Conservation (phyloP, 2,888 invertebrate genomes). For the Stenolophus ochropezus region DNA sequence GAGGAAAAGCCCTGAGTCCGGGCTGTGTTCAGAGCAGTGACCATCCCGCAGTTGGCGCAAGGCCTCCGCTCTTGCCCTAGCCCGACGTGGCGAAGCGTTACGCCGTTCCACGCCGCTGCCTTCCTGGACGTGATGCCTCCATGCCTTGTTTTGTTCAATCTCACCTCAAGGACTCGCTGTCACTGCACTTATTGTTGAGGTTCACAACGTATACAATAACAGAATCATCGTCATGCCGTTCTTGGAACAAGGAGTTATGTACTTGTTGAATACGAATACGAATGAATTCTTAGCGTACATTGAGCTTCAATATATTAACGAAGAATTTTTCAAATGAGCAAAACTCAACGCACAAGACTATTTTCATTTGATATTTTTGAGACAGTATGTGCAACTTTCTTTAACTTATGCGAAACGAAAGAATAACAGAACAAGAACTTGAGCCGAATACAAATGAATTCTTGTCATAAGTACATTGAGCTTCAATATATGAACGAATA, state of each 20-base stretch:
- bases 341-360: too few species aligned
- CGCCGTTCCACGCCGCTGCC: constrained; percentile 31
- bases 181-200: not conserved
- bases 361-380: too few species aligned
- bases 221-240: not conserved
- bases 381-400: too few species aligned
- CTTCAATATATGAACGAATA: too few species aligned
- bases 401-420: too few species aligned
- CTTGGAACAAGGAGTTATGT: not conserved
- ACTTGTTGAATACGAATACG: not conserved
- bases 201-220: not conserved
- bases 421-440: not conserved
- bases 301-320: too few species aligned
- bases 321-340: too few species aligned
- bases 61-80: constrained; percentile 50
- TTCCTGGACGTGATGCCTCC: not conserved
- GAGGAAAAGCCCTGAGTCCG: not conserved
- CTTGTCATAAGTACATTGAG: too few species aligned
- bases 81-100: constrained; percentile 31
- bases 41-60: constrained; percentile 39
- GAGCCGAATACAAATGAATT: not conserved
- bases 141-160: constrained; percentile 35
- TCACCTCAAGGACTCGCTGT: not conserved
- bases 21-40: constrained; percentile 34
- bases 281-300: too few species aligned